Evolutionary conservation across 2,797 vertebrate species (phyloP).

Genomic region (Schizopygopsis pylzovi): DNA sequence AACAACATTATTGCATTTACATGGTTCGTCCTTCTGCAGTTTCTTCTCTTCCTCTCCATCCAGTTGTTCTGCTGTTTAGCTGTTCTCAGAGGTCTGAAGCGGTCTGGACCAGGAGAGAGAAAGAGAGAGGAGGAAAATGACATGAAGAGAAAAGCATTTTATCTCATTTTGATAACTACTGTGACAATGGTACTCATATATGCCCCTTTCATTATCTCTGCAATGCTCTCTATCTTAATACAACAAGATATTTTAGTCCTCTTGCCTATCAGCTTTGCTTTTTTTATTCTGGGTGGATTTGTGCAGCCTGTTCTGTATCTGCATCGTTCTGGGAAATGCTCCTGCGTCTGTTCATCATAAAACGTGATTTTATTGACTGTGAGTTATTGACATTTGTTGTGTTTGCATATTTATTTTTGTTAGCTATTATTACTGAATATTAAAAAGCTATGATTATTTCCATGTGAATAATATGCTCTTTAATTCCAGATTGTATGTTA

Average conservation of each 20-base stretch:
- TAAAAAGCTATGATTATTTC: background rate
- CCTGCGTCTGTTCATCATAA: background rate
- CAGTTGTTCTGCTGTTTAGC: background rate
- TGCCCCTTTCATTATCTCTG: background rate
- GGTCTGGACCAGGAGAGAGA: conserved; percentile 14
- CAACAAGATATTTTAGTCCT: background rate
- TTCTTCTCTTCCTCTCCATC: background rate
- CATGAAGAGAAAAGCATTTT: conserved; percentile 4
- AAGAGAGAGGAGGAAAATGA: background rate
- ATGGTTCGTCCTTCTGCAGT: background rate
- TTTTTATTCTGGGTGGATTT: conserved; percentile 25
- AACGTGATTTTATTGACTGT: background rate
- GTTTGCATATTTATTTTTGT: background rate
- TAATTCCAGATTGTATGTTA: background rate
- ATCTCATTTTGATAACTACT: conserved; percentile 2
- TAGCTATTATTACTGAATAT: background rate
- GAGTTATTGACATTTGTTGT: background rate
- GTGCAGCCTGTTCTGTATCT: conserved; percentile 9
- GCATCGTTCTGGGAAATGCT: background rate
- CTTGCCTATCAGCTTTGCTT: conserved; percentile 6
- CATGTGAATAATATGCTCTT: background rate
- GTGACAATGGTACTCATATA: conserved; percentile 5
- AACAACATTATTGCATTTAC: background rate
- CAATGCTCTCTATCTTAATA: background rate
- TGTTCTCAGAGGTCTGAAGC: conserved; percentile 22